These are phyloP conservation scores for Fissipunctia ypsillon DNA, from an alignment of 2,888 invertebrate genomes.

Conservation along the genomic window DNA sequence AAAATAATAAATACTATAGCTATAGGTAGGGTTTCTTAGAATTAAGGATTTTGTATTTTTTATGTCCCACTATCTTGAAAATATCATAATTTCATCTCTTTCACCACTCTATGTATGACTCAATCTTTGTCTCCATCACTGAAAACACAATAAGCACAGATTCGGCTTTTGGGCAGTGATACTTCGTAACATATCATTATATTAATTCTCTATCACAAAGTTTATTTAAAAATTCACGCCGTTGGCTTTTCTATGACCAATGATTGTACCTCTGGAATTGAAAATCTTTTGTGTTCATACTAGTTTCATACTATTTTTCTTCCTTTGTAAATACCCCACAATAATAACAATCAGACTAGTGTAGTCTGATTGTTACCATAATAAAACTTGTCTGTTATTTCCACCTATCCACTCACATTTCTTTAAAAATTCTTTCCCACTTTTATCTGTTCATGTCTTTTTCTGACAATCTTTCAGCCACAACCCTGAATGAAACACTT, in stretches of 20 bases:
- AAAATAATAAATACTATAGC: not conserved
- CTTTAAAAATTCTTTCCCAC: not conserved
- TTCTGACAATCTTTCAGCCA: not conserved
- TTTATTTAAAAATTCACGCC: constrained; percentile 3
- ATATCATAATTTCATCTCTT: not conserved
- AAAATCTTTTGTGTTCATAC: not conserved
- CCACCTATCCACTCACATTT: not conserved
- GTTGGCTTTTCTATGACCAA: not conserved
- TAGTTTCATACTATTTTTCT: not conserved
- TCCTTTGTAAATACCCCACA: not conserved
- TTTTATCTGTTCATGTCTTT: not conserved
- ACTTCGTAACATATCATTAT: not conserved
- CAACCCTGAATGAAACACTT: constrained; percentile 16
- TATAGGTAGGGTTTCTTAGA: constrained; percentile 10
- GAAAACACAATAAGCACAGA: not conserved
- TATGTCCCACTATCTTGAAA: not conserved
- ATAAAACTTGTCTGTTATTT: not conserved
- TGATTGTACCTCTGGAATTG: not conserved
- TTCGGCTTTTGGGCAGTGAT: not conserved
- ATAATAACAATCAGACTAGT: too few relatives aligned
- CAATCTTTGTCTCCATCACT: constrained; percentile 1
- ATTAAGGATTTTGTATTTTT: constrained; percentile 22
- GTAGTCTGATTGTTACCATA: not conserved
- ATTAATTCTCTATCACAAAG: not conserved
- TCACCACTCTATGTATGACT: not conserved